Percentiles rank a stretch among this genome's conserved stretches.
phyloP scores from a whole-genome alignment of 2,888 invertebrate genomes.

The Brachyptera risi region DNA sequence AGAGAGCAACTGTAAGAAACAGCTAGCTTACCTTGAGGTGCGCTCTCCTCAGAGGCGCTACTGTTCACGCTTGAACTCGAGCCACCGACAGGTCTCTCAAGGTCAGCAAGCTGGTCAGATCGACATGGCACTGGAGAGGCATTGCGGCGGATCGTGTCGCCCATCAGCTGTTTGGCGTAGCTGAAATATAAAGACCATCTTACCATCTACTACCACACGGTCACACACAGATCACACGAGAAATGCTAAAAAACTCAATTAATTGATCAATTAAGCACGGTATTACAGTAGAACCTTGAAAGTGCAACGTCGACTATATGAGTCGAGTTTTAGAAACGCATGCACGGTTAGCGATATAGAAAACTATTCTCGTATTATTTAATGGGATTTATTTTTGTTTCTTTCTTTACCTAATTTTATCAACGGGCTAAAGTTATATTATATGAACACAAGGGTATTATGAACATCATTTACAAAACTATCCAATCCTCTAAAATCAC shows the following conservation, averaged over 20 bases:
- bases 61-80: slow-evolving; percentile 78
- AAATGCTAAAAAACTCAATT: too few relatives aligned
- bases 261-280: too few relatives aligned
- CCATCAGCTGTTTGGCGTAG: slow-evolving; percentile 88
- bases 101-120: slow-evolving; percentile 49
- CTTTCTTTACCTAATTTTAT: slow-evolving; percentile 23
- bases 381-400: slow-evolving; percentile 28
- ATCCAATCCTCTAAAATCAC: background rate
- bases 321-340: slow-evolving; percentile 28
- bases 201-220: too few relatives aligned
- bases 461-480: slow-evolving; percentile 9
- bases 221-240: too few relatives aligned
- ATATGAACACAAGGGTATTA: slow-evolving; percentile 1
- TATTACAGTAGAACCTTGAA: too few relatives aligned
- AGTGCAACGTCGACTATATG: too few relatives aligned
- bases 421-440: slow-evolving; percentile 1
- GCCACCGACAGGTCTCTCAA: slow-evolving; percentile 57
- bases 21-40: slow-evolving; percentile 27
- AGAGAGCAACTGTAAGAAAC: background rate
- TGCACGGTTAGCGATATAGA: slow-evolving; percentile 29
- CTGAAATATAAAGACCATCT: slow-evolving; percentile 49
- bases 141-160: slow-evolving; percentile 92
- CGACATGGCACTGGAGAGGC: slow-evolving; percentile 77
- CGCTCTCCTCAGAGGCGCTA: slow-evolving; percentile 60
- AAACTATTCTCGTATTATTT: slow-evolving; percentile 24